These are phyloP conservation scores for Phalacrocorax aristotelis DNA, from an alignment of 2,113 vertebrate genomes.

Conservation along the genomic window DNA sequence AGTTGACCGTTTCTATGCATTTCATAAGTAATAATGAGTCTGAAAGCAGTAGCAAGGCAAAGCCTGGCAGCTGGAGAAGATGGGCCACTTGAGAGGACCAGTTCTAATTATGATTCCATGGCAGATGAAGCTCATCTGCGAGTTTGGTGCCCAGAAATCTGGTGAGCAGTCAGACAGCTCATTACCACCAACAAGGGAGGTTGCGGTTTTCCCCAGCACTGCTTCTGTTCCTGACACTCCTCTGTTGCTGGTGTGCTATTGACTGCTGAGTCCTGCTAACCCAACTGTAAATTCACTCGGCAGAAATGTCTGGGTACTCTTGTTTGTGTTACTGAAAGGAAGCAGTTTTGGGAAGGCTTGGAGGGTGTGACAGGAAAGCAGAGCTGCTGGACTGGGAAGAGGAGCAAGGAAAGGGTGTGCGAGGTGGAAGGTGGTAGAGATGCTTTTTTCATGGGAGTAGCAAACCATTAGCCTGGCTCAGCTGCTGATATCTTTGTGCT, in stretches of 20 bases:
- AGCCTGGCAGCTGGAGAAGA: not conserved
- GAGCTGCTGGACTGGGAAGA: not conserved
- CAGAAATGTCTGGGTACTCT: not conserved
- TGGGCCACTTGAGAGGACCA: not conserved
- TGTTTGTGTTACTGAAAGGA: not conserved
- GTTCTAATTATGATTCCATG: not conserved
- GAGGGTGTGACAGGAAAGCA: not conserved
- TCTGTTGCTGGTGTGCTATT: not conserved
- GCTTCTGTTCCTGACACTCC: not conserved
- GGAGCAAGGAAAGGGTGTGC: not conserved
- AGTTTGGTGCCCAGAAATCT: not conserved
- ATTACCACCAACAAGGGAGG: not conserved
- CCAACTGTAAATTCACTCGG: not conserved
- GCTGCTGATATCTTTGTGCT: not conserved
- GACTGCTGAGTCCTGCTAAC: accelerated
- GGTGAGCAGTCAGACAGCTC: not conserved
- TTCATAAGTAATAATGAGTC: not conserved
- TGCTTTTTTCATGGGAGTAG: not conserved
- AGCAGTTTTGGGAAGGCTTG: not conserved
- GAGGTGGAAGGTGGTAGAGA: not conserved
- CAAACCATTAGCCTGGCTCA: not conserved
- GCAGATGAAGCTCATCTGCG: not conserved
- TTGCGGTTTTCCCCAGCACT: not conserved
- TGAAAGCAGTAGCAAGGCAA: not conserved
- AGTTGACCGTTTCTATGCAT: accelerated